phyloP scores from a whole-genome alignment of 2,113 vertebrate species.

The Rhinichthys klamathensis region DNA sequence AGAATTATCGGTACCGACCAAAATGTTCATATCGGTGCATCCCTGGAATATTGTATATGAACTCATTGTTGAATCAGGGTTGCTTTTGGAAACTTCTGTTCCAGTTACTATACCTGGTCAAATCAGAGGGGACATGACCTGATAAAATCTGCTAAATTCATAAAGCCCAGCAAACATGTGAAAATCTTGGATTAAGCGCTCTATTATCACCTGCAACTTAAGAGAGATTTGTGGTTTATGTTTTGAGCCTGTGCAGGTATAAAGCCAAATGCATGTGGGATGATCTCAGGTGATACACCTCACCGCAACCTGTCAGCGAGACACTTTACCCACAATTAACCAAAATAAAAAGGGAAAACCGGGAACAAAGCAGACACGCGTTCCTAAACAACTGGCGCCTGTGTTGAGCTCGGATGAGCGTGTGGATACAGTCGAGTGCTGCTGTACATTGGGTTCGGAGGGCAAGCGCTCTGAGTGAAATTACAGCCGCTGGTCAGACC shows the following conservation, averaged over 20 bases:
- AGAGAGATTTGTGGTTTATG: not conserved
- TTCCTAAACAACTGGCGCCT: slow-evolving; percentile 49
- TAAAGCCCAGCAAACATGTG: not conserved
- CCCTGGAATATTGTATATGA: not conserved
- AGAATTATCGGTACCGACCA: too few species aligned
- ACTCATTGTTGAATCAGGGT: not conserved
- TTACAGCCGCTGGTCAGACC: slow-evolving; percentile 60
- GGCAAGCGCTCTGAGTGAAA: slow-evolving; percentile 60
- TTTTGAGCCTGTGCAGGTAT: not conserved
- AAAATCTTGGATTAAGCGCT: not conserved
- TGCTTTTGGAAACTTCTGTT: not conserved
- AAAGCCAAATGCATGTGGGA: slow-evolving; percentile 17
- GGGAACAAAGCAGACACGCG: slow-evolving; percentile 15
- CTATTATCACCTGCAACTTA: not conserved
- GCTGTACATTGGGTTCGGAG: slow-evolving; percentile 50
- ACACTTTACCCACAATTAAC: slow-evolving; percentile 47
- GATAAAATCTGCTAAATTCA: not conserved
- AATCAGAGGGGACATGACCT: not conserved
- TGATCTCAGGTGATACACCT: slow-evolving; percentile 42
- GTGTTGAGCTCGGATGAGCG: slow-evolving; percentile 8
- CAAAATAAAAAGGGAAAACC: slow-evolving; percentile 52
- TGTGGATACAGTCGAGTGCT: slow-evolving; percentile 44
- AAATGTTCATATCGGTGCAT: too few species aligned
- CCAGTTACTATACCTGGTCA: not conserved
- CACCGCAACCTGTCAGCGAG: slow-evolving; percentile 42